Evolutionary conservation across 2,797 vertebrate species (phyloP).

Genomic region (Urocyon cinereoargenteus): DNA sequence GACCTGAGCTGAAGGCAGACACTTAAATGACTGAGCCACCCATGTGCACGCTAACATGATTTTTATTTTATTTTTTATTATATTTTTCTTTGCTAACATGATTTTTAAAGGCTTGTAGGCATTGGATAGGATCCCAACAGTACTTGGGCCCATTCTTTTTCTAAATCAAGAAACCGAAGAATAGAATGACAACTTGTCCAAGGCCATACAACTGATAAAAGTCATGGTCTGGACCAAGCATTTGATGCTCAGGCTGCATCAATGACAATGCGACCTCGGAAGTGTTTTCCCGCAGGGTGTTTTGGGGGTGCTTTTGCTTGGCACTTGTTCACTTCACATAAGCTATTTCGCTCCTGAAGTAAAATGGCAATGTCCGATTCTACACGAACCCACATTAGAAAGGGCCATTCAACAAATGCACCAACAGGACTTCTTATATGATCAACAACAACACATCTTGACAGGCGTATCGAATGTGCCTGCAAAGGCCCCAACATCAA

Average conservation of each 20-base stretch:
- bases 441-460: rapidly evolving
- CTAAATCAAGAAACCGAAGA: background rate
- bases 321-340: rapidly evolving
- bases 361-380: rapidly evolving
- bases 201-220: background rate
- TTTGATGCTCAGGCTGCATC: rapidly evolving
- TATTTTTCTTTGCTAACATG: too few species aligned
- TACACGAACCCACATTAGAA: background rate
- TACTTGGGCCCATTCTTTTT: background rate
- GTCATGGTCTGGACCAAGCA: rapidly evolving
- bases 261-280: rapidly evolving
- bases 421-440: rapidly evolving
- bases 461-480: rapidly evolving
- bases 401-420: rapidly evolving
- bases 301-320: too few species aligned
- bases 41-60: too few species aligned
- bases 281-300: background rate
- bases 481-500: background rate
- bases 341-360: background rate
- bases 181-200: too few species aligned
- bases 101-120: background rate
- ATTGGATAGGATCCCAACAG: background rate
- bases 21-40: too few species aligned
- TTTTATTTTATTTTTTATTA: too few species aligned
- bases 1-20: too few species aligned